Conservation (phyloP, 2,888 invertebrate species). For the Pollenia griseotomentosa region DNA sequence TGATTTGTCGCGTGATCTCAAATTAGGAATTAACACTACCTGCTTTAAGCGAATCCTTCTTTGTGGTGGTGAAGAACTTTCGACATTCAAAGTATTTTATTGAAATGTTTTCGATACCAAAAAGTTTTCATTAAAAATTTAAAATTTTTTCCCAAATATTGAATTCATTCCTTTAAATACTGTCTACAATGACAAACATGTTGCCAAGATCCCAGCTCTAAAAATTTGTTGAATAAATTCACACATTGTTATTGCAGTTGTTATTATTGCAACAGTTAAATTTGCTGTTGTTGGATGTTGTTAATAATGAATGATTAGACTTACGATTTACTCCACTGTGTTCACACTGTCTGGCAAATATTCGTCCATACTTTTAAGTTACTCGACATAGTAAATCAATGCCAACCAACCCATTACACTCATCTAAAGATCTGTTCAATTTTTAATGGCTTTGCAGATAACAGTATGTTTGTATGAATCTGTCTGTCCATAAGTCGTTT, state of each 20-base stretch:
- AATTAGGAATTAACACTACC: no score
- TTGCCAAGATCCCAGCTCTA: conserved; percentile 23
- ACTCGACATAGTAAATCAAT: conserved; percentile 40
- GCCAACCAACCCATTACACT: conserved; percentile 11
- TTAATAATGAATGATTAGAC: conserved; percentile 59
- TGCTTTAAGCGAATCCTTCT: no score
- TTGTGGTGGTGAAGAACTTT: no score
- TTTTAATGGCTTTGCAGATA: conserved; percentile 13
- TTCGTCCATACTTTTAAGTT: conserved; percentile 10
- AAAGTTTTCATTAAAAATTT: no score
- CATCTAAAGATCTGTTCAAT: conserved; percentile 38
- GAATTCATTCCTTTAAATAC: conserved; percentile 29
- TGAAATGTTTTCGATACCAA: no score
- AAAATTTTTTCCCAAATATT: neutral
- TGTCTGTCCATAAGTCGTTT: conserved; percentile 7
- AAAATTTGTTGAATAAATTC: conserved; percentile 54
- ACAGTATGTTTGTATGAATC: neutral
- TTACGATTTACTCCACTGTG: conserved; percentile 56
- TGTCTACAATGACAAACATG: conserved; percentile 22
- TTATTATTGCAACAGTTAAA: neutral
- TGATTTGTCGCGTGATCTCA: no score
- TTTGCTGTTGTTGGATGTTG: conserved; percentile 5
- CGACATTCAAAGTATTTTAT: no score
- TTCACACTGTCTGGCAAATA: conserved; percentile 41
- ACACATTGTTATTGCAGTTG: conserved; percentile 50